These are phyloP conservation scores for Contarinia nasturtii DNA, from an alignment of 1,140 invertebrate species.

Conservation along the genomic window DNA sequence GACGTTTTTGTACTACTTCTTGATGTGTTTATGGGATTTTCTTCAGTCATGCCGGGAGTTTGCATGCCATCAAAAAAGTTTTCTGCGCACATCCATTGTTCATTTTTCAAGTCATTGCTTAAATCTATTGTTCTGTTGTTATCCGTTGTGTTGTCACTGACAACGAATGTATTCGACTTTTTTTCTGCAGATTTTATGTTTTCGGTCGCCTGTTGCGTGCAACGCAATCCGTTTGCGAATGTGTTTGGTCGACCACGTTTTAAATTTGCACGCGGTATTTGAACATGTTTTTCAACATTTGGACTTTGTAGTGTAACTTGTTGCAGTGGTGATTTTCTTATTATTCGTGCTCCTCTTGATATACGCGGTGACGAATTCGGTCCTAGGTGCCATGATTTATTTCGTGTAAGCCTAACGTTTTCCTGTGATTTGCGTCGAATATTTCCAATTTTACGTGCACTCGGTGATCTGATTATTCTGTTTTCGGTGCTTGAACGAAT, in stretches of 20 bases:
- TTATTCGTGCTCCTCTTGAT: conserved; percentile 1
- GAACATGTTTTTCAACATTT: conserved; percentile 1
- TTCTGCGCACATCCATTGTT: neutral
- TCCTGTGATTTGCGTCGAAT: conserved; percentile 46
- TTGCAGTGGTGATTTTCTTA: neutral
- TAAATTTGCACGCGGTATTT: conserved; percentile 5
- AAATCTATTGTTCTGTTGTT: too few relatives aligned
- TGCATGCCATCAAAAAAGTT: neutral
- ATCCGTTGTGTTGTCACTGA: too few relatives aligned
- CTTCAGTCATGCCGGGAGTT: neutral
- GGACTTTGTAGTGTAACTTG: conserved; percentile 1
- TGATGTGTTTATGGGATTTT: too few relatives aligned
- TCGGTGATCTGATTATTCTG: conserved; percentile 56
- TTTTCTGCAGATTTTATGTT: conserved; percentile 4
- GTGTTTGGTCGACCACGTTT: conserved; percentile 15
- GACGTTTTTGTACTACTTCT: neutral
- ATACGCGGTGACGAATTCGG: conserved; percentile 2
- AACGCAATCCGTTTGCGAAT: conserved; percentile 12
- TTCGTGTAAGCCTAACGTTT: conserved; percentile 10
- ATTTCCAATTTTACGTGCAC: conserved; percentile 56
- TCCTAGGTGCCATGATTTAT: conserved; percentile 17
- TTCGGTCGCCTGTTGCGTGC: conserved; percentile 6
- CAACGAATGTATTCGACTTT: neutral
- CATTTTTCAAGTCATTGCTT: neutral
- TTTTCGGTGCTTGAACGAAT: conserved; percentile 44